Base-by-base conservation (phyloP, 1,140 invertebrate genomes). In the Nephila pilipes region DNA sequence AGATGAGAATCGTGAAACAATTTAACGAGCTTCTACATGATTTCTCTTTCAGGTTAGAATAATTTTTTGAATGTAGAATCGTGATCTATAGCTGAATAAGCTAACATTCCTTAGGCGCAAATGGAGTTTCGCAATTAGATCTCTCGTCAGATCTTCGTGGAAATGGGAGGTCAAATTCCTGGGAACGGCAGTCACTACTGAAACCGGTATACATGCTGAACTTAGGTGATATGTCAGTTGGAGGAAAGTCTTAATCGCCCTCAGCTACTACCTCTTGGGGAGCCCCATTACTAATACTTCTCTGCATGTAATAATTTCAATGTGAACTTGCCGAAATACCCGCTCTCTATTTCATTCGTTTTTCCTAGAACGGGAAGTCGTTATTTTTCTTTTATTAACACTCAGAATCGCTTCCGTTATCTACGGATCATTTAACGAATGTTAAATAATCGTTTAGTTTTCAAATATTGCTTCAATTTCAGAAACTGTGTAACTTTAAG, bases 101-200 rank as follows among this genome's bases (percentile, higher is more conserved):
- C 2, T 25, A 2, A 4, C 29, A 69, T 3, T 75, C 29, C 14
- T 36, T 1, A 75, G 14, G 12, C 69, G 29, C 29, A 32, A 75
- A 22, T n/a, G n/a, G 60, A 18, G 32, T 75, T 75, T 36, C 69
- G n/a, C 81, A 55, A 29, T 54, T n/a, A 14, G 81, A 29, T 25
- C 3, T 20, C 2, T 20, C 22, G 46, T 57, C 20, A 12, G 22
- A 54, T 54, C 54, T 83, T 83, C 87, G 38, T n/a, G n/a, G 87
- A 88, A 88, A 38, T 88, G 38, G 22, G 87, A 88, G 87, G 87
- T 88, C 87, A 88, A 36, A 88, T 88, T 88, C 87, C 65, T 46
- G 54, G 14, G n/a, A 32, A 75, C 29, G 38, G 38, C 38, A 25
- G 80, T 22, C 14, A 83, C 54, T 83, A 16, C 54, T 32, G 81